Evolutionary conservation across 2,888 invertebrate genomes (phyloP).

Genomic region (Hesperia comma): DNA sequence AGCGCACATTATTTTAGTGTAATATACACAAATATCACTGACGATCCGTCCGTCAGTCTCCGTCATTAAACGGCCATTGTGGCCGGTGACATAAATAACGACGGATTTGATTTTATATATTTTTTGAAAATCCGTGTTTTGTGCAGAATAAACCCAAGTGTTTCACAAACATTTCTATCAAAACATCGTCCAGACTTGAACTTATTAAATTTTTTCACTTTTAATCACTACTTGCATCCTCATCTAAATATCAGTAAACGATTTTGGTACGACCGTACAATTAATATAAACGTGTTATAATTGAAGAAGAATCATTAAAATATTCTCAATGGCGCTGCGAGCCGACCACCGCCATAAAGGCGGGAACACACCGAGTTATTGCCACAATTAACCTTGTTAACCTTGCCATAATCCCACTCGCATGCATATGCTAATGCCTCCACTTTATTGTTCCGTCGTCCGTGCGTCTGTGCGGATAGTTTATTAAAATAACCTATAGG

Average conservation of each 20-base stretch:
- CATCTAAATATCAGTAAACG: constrained; percentile 1
- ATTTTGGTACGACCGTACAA: not conserved
- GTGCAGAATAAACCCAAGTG: too few relatives aligned
- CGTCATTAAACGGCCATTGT: constrained; percentile 70
- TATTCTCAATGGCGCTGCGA: constrained; percentile 14
- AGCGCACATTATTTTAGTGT: not conserved
- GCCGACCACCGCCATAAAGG: constrained; percentile 19
- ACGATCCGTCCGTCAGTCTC: constrained; percentile 58
- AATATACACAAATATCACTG: constrained; percentile 51
- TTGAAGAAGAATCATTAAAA: constrained; percentile 24
- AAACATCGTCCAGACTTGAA: not conserved
- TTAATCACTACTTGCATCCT: not conserved
- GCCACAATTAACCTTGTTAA: constrained; percentile 35
- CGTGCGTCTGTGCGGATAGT: not conserved
- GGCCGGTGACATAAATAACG: constrained; percentile 68
- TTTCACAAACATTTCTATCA: too few relatives aligned
- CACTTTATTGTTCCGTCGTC: constrained; percentile 18
- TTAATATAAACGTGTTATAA: constrained; percentile 27
- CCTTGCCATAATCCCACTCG: constrained; percentile 15
- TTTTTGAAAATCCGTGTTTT: too few relatives aligned
- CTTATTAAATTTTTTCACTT: too few relatives aligned
- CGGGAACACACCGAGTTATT: constrained; percentile 32
- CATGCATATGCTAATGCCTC: constrained; percentile 29
- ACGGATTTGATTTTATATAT: constrained; percentile 68
- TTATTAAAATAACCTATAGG: constrained; percentile 23